A percentile compares a stretch with the other conserved stretches of the same genome.
phyloP scores from a whole-genome alignment of 2,888 invertebrate genomes.

The Rhagonycha lutea region DNA sequence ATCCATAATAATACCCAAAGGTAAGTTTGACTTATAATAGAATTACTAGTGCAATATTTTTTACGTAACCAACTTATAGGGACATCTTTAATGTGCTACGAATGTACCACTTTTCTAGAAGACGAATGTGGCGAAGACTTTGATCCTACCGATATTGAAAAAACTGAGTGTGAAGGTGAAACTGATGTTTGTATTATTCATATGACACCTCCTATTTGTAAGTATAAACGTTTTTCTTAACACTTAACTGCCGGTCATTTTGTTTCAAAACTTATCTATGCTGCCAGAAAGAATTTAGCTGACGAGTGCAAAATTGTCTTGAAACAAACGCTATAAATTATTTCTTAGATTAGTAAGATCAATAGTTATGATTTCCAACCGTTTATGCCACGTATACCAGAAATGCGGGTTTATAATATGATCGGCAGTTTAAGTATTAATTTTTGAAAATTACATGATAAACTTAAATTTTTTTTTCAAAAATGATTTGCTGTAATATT shows the following conservation, averaged over 20 bases:
- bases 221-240: not conserved
- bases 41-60: not conserved
- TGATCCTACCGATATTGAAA: conserved; percentile 9
- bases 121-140: conserved; percentile 24
- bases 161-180: conserved; percentile 9
- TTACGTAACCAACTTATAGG: not conserved
- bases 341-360: too few species aligned
- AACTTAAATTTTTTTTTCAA: not conserved
- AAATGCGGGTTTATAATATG: too few species aligned
- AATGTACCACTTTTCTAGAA: conserved; percentile 7
- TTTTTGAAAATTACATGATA: not conserved
- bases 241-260: not conserved
- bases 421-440: not conserved
- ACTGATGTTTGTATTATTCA: conserved; percentile 20
- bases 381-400: too few species aligned
- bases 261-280: not conserved
- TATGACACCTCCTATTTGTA: conserved; percentile 11
- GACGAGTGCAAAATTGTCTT: not conserved
- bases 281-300: not conserved
- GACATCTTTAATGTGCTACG: conserved; percentile 13
- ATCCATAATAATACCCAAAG: not conserved
- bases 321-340: too few species aligned
- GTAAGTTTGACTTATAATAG: not conserved
- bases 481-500: not conserved
- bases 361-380: too few species aligned